Evolutionary conservation across 2,113 vertebrate genomes (phyloP).

Genomic region (Pluvialis apricaria): DNA sequence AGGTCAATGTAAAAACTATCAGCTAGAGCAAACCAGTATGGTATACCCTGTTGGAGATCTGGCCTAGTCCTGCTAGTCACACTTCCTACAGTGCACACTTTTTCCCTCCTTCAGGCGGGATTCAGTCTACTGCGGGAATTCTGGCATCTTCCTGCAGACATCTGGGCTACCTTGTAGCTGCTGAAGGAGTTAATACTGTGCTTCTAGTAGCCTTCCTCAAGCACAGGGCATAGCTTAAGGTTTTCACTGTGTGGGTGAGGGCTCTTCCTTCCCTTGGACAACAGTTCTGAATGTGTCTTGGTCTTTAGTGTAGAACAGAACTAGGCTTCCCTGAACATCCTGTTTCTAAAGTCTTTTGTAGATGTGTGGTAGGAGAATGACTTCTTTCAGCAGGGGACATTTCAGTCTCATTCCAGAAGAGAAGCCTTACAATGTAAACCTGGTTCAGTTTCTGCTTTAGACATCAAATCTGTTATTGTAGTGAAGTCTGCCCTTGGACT

Average conservation of each 20-base stretch:
- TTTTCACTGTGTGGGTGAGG: not conserved
- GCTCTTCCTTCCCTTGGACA: not conserved
- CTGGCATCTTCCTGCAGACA: not conserved
- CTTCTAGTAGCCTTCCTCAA: not conserved
- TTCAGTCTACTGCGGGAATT: not conserved
- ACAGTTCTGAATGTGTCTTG: not conserved
- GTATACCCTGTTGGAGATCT: not conserved
- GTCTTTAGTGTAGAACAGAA: not conserved
- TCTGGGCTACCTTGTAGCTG: not conserved
- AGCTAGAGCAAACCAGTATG: not conserved
- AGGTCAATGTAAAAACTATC: not conserved
- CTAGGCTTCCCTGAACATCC: not conserved
- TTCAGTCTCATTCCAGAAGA: not conserved
- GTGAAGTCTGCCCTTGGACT: not conserved
- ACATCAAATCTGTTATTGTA: not conserved
- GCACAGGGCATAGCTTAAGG: not conserved
- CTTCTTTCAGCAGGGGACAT: not conserved
- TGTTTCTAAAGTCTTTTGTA: not conserved
- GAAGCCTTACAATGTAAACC: not conserved
- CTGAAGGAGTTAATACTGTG: not conserved
- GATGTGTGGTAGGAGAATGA: not conserved
- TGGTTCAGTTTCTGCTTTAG: not conserved
- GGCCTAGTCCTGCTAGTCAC: not conserved
- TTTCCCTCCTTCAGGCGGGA: not conserved
- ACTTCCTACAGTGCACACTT: not conserved